These are phyloP conservation scores for Fratercula arctica DNA, from an alignment of 2,797 vertebrate species.

Conservation along the genomic window DNA sequence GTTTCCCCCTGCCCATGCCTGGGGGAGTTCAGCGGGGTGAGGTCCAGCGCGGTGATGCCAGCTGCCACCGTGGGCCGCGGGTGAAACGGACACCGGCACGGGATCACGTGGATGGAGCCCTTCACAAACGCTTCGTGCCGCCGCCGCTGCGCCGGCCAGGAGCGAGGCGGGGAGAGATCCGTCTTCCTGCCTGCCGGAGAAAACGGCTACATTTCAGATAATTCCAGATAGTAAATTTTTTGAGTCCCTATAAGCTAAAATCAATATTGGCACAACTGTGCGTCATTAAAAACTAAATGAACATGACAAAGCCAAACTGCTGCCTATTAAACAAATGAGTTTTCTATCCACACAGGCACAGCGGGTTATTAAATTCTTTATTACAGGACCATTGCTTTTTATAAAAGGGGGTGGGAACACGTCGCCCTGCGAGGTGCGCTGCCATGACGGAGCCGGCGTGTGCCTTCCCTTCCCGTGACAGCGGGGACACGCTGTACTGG, in stretches of 20 bases:
- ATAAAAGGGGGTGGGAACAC: conserved; percentile 17
- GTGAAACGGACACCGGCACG: fast-evolving
- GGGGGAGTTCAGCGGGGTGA: background rate
- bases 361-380: conserved; percentile 78
- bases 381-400: conserved; percentile 64
- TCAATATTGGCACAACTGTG: conserved; percentile 85
- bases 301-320: conserved; percentile 80
- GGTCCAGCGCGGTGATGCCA: fast-evolving
- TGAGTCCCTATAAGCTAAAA: conserved; percentile 83
- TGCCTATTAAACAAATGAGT: conserved; percentile 83
- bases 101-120: background rate
- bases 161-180: background rate
- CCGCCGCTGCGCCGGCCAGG: background rate
- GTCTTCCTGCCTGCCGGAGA: conserved; percentile 47
- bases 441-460: fast-evolving
- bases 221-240: conserved; percentile 80
- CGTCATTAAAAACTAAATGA: conserved; percentile 83
- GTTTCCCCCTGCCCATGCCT: background rate
- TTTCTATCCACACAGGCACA: conserved; percentile 74
- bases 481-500: fast-evolving
- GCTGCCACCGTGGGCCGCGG: fast-evolving
- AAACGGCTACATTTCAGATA: conserved; percentile 68
- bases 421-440: background rate
- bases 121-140: too few relatives aligned
- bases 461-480: background rate